Evolutionary conservation across 2,113 vertebrate species (phyloP).

Genomic region (Lutjanus erythropterus): DNA sequence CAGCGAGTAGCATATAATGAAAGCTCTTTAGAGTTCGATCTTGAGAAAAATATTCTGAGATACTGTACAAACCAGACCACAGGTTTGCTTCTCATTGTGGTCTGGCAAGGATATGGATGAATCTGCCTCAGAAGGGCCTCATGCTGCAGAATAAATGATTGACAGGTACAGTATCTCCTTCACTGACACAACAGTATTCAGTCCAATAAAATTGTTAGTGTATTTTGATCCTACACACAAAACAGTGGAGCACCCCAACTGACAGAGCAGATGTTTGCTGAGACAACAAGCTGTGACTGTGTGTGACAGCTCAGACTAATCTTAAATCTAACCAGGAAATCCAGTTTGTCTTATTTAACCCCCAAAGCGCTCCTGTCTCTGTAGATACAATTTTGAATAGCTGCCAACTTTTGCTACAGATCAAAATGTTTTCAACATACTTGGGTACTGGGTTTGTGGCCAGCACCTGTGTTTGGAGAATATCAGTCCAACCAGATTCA

Average conservation of each 20-base stretch:
- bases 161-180: not conserved
- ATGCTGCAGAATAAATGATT: not conserved
- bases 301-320: not conserved
- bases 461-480: not conserved
- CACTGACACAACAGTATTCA: not conserved
- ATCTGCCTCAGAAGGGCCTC: not conserved
- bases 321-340: conserved; percentile 44
- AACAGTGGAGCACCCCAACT: not conserved
- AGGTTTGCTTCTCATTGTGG: not conserved
- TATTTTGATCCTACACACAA: not conserved
- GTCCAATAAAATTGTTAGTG: not conserved
- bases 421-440: conserved; percentile 7
- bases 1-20: not conserved
- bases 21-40: not conserved
- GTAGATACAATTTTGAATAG: not conserved
- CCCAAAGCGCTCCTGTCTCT: not conserved
- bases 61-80: no score
- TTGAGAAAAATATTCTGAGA: not conserved
- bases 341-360: conserved; percentile 17
- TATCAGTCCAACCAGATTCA: not conserved
- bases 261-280: conserved; percentile 21
- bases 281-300: conserved; percentile 26
- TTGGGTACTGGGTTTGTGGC: not conserved
- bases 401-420: not conserved
- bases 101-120: not conserved